Conservation (phyloP, 2,113 vertebrate species). For the Barbus barbus region DNA sequence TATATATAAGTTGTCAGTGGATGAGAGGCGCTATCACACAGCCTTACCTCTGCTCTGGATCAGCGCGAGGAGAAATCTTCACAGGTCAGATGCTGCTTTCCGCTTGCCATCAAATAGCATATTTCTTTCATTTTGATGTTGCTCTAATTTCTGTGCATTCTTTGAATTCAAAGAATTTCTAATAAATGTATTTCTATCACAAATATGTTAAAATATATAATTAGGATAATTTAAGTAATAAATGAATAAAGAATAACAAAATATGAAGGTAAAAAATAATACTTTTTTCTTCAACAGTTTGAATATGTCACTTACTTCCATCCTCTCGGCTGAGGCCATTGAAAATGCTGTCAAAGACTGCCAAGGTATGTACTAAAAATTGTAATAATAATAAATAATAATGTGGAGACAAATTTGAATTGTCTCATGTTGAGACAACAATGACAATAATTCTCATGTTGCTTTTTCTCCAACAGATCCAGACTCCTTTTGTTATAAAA, state of each 20-base stretch:
- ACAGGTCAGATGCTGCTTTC: constrained; percentile 66
- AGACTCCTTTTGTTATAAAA: constrained; percentile 91
- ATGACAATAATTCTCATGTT: no score
- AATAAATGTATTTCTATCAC: no score
- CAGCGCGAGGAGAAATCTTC: constrained; percentile 61
- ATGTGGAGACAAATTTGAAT: background rate
- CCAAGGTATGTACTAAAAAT: constrained; percentile 79
- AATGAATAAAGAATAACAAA: background rate
- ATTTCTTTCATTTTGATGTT: no score
- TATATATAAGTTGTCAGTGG: constrained; percentile 80
- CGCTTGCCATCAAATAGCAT: background rate
- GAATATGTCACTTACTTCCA: constrained; percentile 90
- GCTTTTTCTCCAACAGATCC: constrained; percentile 78
- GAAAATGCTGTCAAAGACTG: constrained; percentile 92
- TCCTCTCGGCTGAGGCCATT: constrained; percentile 89
- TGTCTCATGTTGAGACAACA: background rate
- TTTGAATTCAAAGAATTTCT: no score
- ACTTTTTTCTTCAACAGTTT: constrained; percentile 68
- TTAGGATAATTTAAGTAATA: background rate
- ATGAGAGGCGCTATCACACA: constrained; percentile 59
- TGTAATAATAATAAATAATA: background rate
- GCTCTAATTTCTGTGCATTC: background rate
- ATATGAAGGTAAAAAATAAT: constrained; percentile 38
- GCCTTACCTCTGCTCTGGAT: constrained; percentile 67
- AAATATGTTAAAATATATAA: no score